A percentile compares a stretch with the other conserved stretches of the same genome.
Evolutionary conservation across 2,888 invertebrate genomes (phyloP).

Genomic region (Lithophane semibrunnea): DNA sequence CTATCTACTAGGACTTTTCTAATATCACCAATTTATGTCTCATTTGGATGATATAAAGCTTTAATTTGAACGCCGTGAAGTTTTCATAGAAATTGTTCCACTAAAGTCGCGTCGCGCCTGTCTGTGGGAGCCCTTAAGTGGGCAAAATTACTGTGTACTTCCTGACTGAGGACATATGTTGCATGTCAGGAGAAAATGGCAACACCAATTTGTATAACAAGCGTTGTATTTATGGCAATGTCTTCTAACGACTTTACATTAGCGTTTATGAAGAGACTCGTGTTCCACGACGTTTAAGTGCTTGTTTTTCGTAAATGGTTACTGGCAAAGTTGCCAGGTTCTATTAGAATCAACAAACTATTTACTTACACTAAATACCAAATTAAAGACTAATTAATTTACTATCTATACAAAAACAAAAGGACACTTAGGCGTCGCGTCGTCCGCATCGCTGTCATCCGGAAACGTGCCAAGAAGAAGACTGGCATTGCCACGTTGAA

Average conservation of each 20-base stretch:
- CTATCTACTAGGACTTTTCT: background rate
- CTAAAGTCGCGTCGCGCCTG: too few species aligned
- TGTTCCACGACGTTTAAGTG: conserved; percentile 21
- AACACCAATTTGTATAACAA: conserved; percentile 18
- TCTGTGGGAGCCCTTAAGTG: too few species aligned
- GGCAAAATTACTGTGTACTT: background rate
- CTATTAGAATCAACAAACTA: background rate
- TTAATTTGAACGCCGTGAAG: background rate
- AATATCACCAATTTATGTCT: background rate
- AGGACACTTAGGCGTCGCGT: background rate
- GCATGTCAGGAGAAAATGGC: conserved; percentile 20
- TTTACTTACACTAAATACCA: too few species aligned
- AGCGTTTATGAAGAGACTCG: conserved; percentile 24
- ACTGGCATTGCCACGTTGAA: background rate
- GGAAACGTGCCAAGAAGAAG: background rate
- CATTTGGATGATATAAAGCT: background rate
- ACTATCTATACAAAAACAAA: too few species aligned
- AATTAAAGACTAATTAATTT: too few species aligned
- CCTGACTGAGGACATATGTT: background rate
- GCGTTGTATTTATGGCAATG: conserved; percentile 9
- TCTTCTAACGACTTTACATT: conserved; percentile 15
- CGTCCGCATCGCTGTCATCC: background rate
- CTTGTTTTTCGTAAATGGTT: conserved; percentile 19
- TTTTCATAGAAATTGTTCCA: too few species aligned
- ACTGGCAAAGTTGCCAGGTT: background rate